These are phyloP conservation scores for Pachycephus smyrnensis DNA, from an alignment of 2,888 invertebrate genomes.

Conservation along the genomic window DNA sequence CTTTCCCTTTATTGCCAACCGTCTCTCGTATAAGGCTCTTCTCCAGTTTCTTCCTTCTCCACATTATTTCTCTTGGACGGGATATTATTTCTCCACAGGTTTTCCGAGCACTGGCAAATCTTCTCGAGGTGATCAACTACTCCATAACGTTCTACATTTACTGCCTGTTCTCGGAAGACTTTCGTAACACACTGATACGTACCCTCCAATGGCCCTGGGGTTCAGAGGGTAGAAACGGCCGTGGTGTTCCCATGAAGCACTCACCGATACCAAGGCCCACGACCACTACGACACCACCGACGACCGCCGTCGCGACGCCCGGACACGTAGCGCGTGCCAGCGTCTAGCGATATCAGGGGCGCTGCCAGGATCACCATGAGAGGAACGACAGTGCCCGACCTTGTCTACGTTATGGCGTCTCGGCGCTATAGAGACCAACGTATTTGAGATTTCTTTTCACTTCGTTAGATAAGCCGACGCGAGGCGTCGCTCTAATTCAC, in stretches of 20 bases:
- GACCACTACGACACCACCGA: conserved; percentile 52
- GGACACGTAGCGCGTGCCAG: conserved; percentile 53
- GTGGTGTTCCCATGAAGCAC: conserved; percentile 49
- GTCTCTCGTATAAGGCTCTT: not conserved
- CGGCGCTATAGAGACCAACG: not conserved
- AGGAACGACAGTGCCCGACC: not conserved
- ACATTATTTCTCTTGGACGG: conserved; percentile 13
- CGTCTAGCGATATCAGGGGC: conserved; percentile 38
- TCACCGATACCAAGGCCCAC: conserved; percentile 50
- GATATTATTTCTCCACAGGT: conserved; percentile 66
- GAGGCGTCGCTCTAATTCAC: too few species aligned
- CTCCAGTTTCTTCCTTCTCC: conserved; percentile 11
- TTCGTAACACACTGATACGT: conserved; percentile 76
- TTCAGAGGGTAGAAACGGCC: conserved; percentile 35
- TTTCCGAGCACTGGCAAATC: conserved; percentile 78
- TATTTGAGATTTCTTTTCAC: too few species aligned
- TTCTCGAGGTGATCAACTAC: conserved; percentile 81
- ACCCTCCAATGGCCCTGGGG: conserved; percentile 74
- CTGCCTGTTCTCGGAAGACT: conserved; percentile 82
- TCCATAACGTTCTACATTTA: conserved; percentile 85
- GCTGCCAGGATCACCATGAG: not conserved
- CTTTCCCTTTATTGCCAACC: conserved; percentile 15
- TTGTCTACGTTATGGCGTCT: not conserved
- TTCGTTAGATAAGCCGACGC: too few species aligned
- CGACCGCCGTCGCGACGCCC: conserved; percentile 49